Conservation (phyloP, 1,140 invertebrate species). For the Trichonephila inaurata region DNA sequence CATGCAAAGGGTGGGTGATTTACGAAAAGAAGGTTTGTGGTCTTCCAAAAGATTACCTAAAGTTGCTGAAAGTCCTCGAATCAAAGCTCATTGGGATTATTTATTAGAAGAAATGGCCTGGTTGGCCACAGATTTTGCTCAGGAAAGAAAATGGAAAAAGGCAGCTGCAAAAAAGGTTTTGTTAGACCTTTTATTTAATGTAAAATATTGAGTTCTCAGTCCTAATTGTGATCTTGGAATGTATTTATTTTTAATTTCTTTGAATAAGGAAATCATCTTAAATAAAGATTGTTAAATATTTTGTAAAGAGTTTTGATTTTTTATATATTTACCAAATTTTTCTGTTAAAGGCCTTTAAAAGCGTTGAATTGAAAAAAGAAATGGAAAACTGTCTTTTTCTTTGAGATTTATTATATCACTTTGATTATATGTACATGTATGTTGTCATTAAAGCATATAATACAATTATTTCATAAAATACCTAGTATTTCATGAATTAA, state of each 20-base stretch:
- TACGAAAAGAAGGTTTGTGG: constrained; percentile 93
- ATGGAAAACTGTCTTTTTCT: no score
- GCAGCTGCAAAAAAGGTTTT: constrained; percentile 93
- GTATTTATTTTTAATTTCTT: neutral
- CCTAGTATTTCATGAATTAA: no score
- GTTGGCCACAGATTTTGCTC: constrained; percentile 97
- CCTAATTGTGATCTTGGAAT: neutral
- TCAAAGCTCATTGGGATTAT: constrained; percentile 99
- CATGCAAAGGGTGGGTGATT: constrained; percentile 92
- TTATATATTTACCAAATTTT: no score
- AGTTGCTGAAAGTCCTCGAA: constrained; percentile 92
- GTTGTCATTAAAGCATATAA: no score
- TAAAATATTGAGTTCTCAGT: no score
- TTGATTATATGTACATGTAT: no score
- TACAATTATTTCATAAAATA: no score
- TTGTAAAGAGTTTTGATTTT: no score
- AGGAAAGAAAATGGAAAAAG: constrained; percentile 99
- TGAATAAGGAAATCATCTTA: neutral
- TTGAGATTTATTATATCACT: no score
- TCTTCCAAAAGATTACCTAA: constrained; percentile 94
- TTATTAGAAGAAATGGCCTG: constrained; percentile 99
- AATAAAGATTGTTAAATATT: no score
- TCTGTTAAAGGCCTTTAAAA: no score
- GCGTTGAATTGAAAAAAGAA: no score
- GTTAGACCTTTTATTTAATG: neutral